Evolutionary conservation across 2,888 invertebrate species (phyloP).

Genomic region (Lycaena phlaeas): DNA sequence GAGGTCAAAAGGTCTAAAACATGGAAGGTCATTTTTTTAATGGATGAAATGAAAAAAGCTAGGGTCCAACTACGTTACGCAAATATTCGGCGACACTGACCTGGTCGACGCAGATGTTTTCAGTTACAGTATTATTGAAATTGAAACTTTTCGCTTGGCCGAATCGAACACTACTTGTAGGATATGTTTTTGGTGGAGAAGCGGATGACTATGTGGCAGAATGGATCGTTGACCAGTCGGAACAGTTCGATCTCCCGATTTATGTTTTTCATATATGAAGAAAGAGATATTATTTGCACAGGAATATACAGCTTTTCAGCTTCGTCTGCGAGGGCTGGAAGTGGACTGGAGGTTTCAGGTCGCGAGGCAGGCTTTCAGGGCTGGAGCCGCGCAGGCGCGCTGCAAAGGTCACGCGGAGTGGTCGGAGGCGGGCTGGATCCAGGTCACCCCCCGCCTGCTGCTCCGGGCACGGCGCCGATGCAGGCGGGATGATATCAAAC

Average conservation of each 20-base stretch:
- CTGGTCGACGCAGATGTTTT: background rate
- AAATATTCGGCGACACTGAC: background rate
- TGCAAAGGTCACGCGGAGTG: constrained; percentile 42
- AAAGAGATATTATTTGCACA: constrained; percentile 8
- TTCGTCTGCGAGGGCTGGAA: constrained; percentile 20
- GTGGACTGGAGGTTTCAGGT: constrained; percentile 33
- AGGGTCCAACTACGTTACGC: background rate
- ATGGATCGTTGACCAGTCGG: constrained; percentile 41
- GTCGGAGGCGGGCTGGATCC: constrained; percentile 29
- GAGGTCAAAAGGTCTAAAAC: constrained; percentile 25
- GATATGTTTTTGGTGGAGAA: constrained; percentile 66
- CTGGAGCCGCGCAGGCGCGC: constrained; percentile 40
- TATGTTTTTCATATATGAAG: constrained; percentile 60
- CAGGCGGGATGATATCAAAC: background rate
- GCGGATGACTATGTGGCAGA: constrained; percentile 50
- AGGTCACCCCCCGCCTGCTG: constrained; percentile 33
- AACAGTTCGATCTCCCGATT: constrained; percentile 20
- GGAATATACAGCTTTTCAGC: constrained; percentile 17
- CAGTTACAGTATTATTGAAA: no score
- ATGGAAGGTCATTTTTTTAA: background rate
- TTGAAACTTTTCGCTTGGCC: no score
- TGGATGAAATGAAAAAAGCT: background rate
- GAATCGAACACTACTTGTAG: constrained; percentile 53
- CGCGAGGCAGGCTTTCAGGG: constrained; percentile 28
- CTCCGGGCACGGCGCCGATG: no score